Conservation (phyloP, 2,797 vertebrate species). For the Poecilia picta region DNA sequence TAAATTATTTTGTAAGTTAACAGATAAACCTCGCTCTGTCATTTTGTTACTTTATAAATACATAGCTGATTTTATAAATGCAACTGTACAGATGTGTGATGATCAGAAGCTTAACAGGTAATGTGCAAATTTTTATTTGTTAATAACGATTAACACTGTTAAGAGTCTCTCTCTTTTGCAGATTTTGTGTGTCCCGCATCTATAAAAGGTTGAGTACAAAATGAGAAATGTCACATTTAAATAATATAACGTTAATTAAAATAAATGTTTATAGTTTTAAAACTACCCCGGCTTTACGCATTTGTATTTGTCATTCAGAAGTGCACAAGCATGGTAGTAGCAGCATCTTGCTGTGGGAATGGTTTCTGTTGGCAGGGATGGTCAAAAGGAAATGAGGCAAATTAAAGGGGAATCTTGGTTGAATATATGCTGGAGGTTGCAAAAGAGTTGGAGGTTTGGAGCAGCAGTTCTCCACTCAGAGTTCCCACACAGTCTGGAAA, state of each 20-base stretch:
- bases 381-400: background rate
- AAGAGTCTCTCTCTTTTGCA: slow-evolving; percentile 59
- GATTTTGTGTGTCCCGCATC: slow-evolving; percentile 67
- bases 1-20: slow-evolving; percentile 81
- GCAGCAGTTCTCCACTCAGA: background rate
- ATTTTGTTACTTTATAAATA: slow-evolving; percentile 58
- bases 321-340: background rate
- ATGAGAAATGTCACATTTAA: slow-evolving; percentile 57
- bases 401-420: background rate
- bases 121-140: slow-evolving; percentile 68
- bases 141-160: slow-evolving; percentile 70
- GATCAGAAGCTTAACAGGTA: slow-evolving; percentile 63
- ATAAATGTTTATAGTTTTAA: slow-evolving; percentile 74
- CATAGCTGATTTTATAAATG: slow-evolving; percentile 74
- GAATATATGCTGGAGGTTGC: background rate
- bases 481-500: background rate
- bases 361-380: background rate
- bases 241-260: slow-evolving; percentile 75
- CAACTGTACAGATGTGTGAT: slow-evolving; percentile 72
- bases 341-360: background rate
- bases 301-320: background rate
- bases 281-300: slow-evolving; percentile 15
- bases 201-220: slow-evolving; percentile 44
- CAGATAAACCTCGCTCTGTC: slow-evolving; percentile 66
- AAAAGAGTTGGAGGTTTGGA: background rate